Evolutionary conservation across 2,797 vertebrate genomes (phyloP).

Genomic region (Leuciscus waleckii): DNA sequence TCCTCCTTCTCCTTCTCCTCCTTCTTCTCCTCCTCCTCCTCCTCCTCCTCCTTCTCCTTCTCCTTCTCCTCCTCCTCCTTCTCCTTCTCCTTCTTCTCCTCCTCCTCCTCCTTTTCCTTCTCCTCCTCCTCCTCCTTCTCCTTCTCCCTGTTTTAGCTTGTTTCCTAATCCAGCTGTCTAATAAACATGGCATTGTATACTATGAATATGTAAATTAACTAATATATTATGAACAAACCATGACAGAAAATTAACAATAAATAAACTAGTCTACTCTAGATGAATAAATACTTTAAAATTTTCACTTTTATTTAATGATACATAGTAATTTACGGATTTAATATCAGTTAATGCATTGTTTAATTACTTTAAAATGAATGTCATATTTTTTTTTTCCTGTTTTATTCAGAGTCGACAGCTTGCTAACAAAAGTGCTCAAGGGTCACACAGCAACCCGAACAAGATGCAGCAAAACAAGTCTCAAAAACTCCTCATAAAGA

Average conservation of each 20-base stretch:
- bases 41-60: too few species aligned
- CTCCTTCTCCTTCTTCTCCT: too few species aligned
- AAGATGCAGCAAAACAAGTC: slow-evolving; percentile 85
- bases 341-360: not conserved
- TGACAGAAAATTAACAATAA: not conserved
- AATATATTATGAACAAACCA: not conserved
- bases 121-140: not conserved
- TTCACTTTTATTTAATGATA: not conserved
- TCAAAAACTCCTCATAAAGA: slow-evolving; percentile 91
- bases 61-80: too few species aligned
- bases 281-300: not conserved
- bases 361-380: not conserved
- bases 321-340: too few species aligned
- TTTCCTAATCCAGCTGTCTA: not conserved
- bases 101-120: accelerated
- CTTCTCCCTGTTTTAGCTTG: not conserved
- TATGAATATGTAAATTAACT: not conserved
- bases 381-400: slow-evolving; percentile 9
- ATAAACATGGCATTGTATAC: too few species aligned
- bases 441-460: slow-evolving; percentile 85
- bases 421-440: slow-evolving; percentile 87
- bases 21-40: too few species aligned
- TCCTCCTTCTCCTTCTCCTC: too few species aligned
- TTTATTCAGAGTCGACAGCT: slow-evolving; percentile 83
- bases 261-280: too few species aligned